Evolutionary conservation across 2,113 vertebrate genomes (phyloP), one percentile per base, ranked within the genome.

Genomic region (Mustela lutreola): DNA sequence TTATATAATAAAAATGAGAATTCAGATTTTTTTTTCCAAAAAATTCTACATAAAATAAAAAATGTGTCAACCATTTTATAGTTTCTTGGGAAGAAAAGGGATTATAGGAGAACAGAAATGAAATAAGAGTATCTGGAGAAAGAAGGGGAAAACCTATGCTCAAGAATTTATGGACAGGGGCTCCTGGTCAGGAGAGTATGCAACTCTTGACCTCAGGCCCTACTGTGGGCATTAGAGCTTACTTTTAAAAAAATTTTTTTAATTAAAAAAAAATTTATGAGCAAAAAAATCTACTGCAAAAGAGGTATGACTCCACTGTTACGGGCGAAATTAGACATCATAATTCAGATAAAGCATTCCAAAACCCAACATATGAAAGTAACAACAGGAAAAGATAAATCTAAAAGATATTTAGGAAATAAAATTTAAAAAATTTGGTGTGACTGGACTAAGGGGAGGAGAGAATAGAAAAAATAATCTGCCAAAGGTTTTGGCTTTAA

Each of bases 381-480:
- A 67, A 71, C 62, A 89, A 87, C 10, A 73, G 33, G 11, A 96
- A 95, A 86, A 76, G 6, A 81, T 65, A 95, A 80, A 75, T 63
- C 33, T 33, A 93, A 85, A 96, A 56, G 14, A 89, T 65, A 78
- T 67, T 85, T 65, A 89, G 78, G 11, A 95, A 78, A 83, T 83
- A 79, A 85, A 92, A 56, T 24, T 24, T 63, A 84, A 14, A 89
- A 45, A 63, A 81, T 79, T 84, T 84, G 62, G 60, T 87, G 16
- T 76, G n/a, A 78, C 26, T 53, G 21, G 21, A 88, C 39, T 71
- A 24, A 2, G 11, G 45, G 36, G 12, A 26, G 81, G 12, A 22
- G 18, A 63, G 15, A 63, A 31, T 4, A 85, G 62, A 79, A 96
- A 90, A 71, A 45, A 85, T 21, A 53, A 56, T 39, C 60, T 45